Base-by-base conservation (phyloP, 2,797 vertebrate genomes). In the Huso huso region DNA sequence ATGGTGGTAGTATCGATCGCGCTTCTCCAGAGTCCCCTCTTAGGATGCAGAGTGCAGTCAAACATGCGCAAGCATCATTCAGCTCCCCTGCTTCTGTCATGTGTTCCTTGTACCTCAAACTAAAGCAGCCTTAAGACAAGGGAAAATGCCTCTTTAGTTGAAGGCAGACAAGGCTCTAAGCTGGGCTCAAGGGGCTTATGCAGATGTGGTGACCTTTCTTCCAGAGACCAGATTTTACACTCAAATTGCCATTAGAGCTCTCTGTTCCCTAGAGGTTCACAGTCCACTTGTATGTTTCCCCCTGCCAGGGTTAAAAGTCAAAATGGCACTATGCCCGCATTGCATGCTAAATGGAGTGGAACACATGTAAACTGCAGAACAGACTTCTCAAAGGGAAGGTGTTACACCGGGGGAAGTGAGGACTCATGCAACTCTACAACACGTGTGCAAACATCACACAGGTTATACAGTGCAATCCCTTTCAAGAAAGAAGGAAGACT, bases 171-270 rank as follows among this genome's bases (percentile, higher is more conserved):
- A 81, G 71, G 67, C 91, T 90, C 83, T 94, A 92, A 94, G 90
- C 88, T 88, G 83, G 87, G 91, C 91, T 95, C 87, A 83, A 89
- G 90, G 90, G 90, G 87, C 86, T 89, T 94, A 93, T 95, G 93
- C 86, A 96, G 92, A 95, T 94, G 84, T 89, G 87, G 81, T 95
- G 93, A 96, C 95, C 93, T 97, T 96, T 96, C 92, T 93, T 89
- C 88, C 87, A 89, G 84, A 88, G 88, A 92, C 87, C 87, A 93
- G 91, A 93, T 93, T 94, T 96, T 92, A 93, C 91, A 94, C 91
- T 93, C 90, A 95, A 92, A 95, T 96, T 95, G 91, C 90, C 90
- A 93, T 94, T 93, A 93, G 88, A 92, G 85, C 84, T 77, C 69
- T 64, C 73, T 77, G 76, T 76, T 90, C 91, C 91, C 92, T 81